These are phyloP conservation scores for Catharus ustulatus DNA, from an alignment of 2,797 vertebrate genomes.

Conservation along the genomic window DNA sequence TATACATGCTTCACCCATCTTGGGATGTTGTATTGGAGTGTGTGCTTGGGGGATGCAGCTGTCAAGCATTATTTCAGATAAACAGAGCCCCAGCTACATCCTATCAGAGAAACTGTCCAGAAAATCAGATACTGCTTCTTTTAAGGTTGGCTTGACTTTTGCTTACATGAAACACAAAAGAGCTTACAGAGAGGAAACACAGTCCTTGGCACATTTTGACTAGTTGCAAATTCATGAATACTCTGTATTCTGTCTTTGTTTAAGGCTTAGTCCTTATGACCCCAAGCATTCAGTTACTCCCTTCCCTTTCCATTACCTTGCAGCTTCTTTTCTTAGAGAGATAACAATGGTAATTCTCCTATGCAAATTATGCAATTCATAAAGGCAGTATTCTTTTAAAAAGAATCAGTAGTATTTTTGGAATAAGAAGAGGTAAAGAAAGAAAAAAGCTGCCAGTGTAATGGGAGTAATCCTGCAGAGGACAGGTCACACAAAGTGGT, in stretches of 20 bases:
- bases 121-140: constrained; percentile 60
- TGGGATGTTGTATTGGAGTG: not conserved
- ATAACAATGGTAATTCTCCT: constrained; percentile 31
- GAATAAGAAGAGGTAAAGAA: not conserved
- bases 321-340: constrained; percentile 1
- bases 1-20: constrained; percentile 26
- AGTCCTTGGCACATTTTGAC: constrained; percentile 17
- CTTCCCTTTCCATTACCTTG: not conserved
- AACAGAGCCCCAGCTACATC: constrained; percentile 54
- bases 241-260: constrained; percentile 40
- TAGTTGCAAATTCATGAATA: constrained; percentile 48
- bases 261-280: constrained; percentile 41
- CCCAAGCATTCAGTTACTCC: not conserved
- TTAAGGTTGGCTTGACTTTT: constrained; percentile 35
- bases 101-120: constrained; percentile 53
- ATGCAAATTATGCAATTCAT: not conserved
- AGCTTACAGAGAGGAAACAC: constrained; percentile 7
- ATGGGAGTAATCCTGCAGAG: not conserved
- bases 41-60: constrained; percentile 57
- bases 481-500: not conserved
- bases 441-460: not conserved
- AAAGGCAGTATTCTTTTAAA: not conserved
- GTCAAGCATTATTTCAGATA: constrained; percentile 62
- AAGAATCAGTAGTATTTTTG: not conserved
- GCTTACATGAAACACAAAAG: constrained; percentile 33